Conservation (phyloP, 2,888 invertebrate species). For the Machimus atricapillus region DNA sequence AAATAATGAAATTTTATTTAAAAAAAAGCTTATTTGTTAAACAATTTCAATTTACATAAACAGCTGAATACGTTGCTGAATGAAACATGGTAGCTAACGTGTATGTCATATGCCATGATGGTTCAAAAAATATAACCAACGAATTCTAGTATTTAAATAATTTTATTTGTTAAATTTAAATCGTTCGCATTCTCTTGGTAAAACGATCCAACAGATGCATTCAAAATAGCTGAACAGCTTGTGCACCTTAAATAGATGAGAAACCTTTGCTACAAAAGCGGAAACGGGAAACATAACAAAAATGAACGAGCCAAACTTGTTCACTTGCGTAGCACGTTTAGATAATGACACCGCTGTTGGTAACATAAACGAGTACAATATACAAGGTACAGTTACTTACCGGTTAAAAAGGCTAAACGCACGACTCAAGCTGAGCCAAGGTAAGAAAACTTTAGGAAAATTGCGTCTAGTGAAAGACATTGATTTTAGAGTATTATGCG, state of each 20-base stretch:
- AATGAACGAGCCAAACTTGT: neutral
- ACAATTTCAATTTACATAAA: neutral
- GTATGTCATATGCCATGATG: neutral
- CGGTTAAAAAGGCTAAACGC: neutral
- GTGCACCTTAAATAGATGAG: neutral
- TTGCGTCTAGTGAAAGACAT: neutral
- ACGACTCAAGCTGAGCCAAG: neutral
- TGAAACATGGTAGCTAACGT: neutral
- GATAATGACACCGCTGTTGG: neutral
- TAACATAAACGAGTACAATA: neutral
- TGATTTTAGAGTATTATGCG: neutral
- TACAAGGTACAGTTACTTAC: neutral
- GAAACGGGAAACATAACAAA: neutral
- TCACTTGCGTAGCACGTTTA: neutral
- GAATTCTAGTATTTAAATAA: neutral
- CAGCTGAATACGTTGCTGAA: neutral
- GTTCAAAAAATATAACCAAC: neutral
- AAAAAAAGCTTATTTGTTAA: too few species aligned
- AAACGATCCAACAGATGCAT: neutral
- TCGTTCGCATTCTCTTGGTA: neutral
- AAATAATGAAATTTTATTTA: too few species aligned
- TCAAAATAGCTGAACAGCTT: neutral
- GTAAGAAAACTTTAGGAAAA: neutral
- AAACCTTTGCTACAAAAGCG: neutral
- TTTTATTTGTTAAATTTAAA: neutral